phyloP scores from a whole-genome alignment of 2,113 vertebrate species.

The Sturnira hondurensis region DNA sequence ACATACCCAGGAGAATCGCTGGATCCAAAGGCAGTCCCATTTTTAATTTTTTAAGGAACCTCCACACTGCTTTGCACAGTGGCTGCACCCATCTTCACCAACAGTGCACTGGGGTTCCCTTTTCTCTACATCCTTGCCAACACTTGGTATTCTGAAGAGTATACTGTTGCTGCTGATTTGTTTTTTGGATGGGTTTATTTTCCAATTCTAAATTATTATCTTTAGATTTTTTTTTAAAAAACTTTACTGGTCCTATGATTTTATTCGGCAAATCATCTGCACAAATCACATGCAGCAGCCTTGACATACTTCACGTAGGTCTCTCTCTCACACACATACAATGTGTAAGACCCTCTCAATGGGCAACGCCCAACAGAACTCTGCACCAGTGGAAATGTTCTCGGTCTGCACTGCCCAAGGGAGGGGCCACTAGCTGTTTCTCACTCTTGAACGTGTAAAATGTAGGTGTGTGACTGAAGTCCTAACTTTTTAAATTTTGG shows the following conservation, averaged over 20 bases:
- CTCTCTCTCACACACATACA: neutral
- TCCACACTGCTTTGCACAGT: neutral
- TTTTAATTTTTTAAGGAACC: neutral
- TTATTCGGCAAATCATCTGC: neutral
- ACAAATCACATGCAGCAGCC: neutral
- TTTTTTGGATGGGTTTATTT: neutral
- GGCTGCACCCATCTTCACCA: neutral
- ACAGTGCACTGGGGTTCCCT: neutral
- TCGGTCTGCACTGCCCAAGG: neutral
- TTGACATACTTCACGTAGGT: neutral
- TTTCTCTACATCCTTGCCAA: neutral
- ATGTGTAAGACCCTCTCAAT: neutral
- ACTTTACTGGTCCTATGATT: neutral
- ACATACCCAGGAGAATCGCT: neutral
- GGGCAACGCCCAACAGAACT: neutral
- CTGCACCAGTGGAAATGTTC: neutral
- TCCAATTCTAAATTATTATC: conserved; percentile 13
- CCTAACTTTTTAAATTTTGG: neutral
- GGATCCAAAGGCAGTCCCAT: neutral
- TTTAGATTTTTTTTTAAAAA: neutral
- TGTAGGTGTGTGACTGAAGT: neutral
- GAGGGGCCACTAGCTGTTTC: neutral
- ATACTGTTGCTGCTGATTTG: neutral
- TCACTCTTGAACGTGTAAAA: neutral
- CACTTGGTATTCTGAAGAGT: neutral